These are phyloP conservation scores for Colletes collaris DNA, from an alignment of 2,888 invertebrate species.

Conservation along the genomic window DNA sequence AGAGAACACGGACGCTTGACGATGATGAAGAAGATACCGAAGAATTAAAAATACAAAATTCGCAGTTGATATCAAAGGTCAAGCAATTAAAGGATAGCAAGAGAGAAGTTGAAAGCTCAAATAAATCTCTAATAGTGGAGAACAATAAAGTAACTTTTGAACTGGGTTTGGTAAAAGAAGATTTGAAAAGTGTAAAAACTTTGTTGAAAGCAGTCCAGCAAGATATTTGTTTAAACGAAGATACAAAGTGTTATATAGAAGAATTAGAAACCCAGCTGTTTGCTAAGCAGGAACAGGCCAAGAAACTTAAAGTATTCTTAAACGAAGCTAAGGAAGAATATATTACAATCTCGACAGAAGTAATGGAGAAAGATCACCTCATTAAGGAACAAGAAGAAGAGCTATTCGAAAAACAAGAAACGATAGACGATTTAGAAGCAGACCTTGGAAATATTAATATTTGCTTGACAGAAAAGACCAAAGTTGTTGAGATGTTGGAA, in stretches of 20 bases:
- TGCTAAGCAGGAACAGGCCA: conserved; percentile 71
- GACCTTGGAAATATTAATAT: conserved; percentile 70
- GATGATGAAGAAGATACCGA: conserved; percentile 40
- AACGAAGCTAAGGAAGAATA: conserved; percentile 81
- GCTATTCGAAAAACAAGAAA: conserved; percentile 70
- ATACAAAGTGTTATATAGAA: conserved; percentile 61
- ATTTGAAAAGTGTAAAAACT: conserved; percentile 68
- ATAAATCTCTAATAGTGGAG: conserved; percentile 67
- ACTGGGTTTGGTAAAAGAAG: conserved; percentile 69
- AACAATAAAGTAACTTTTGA: conserved; percentile 74
- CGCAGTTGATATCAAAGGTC: conserved; percentile 67
- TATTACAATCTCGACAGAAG: conserved; percentile 69
- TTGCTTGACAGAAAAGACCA: conserved; percentile 72
- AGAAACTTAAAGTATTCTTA: conserved; percentile 76
- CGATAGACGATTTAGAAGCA: conserved; percentile 73
- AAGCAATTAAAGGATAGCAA: conserved; percentile 66
- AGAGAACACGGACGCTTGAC: conserved; percentile 64
- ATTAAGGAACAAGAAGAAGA: conserved; percentile 69
- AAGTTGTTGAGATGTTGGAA: conserved; percentile 70
- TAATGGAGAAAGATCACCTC: conserved; percentile 61
- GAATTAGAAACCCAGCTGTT: conserved; percentile 71
- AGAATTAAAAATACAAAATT: conserved; percentile 72
- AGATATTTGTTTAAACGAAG: conserved; percentile 60
- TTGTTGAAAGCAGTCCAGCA: conserved; percentile 70
- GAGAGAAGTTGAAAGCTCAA: conserved; percentile 68